phyloP scores from a whole-genome alignment of 2,113 vertebrate species.

The Kryptolebias marmoratus region DNA sequence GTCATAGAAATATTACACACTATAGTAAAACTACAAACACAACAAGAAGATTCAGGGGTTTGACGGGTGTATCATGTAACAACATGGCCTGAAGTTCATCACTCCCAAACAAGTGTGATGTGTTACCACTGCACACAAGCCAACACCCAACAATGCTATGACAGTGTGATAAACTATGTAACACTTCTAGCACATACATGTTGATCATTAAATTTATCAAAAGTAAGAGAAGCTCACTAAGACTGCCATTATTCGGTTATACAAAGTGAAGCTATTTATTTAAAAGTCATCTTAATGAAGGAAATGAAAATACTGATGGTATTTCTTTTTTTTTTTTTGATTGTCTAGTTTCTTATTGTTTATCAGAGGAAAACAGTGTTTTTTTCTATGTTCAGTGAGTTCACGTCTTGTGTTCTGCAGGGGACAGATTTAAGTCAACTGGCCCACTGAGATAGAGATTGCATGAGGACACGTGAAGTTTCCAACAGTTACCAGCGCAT shows the following conservation, averaged over 20 bases:
- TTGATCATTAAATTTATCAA: not conserved
- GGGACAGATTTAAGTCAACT: conserved; percentile 68
- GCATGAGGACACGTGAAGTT: conserved; percentile 70
- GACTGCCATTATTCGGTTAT: no score
- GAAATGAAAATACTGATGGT: conserved; percentile 3
- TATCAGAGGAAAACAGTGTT: conserved; percentile 24
- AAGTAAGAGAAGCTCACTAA: no score
- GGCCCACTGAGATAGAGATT: conserved; percentile 75
- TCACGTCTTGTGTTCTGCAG: conserved; percentile 60
- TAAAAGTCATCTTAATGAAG: not conserved
- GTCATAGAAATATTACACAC: conserved; percentile 40
- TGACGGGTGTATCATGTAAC: not conserved
- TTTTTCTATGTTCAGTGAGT: conserved; percentile 49
- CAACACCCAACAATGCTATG: not conserved
- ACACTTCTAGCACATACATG: not conserved
- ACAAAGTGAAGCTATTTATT: no score
- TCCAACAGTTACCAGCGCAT: conserved; percentile 66
- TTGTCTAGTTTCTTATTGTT: conserved; percentile 6
- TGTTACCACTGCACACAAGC: not conserved
- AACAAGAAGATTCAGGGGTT: not conserved
- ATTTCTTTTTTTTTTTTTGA: conserved; percentile 6
- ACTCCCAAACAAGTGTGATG: not conserved
- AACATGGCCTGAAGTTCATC: not conserved
- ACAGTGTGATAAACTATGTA: not conserved
- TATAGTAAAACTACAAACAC: conserved; percentile 2